Evolutionary conservation across 2,113 vertebrate genomes (phyloP).

Genomic region (Indicator maculatus): DNA sequence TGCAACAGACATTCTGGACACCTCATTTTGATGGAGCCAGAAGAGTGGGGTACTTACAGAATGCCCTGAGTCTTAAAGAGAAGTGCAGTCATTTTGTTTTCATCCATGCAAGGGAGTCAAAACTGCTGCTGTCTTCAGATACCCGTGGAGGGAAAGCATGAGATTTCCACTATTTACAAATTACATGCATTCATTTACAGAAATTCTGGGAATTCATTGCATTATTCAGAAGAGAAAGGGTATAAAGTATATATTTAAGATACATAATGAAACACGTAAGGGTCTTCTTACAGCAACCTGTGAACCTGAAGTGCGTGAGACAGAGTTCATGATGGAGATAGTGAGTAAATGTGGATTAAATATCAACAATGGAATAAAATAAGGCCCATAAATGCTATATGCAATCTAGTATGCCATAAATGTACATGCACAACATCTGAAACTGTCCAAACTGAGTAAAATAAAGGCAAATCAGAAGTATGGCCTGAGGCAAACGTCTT

Average conservation of each 20-base stretch:
- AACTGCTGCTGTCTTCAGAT: not conserved
- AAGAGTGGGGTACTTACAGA: not conserved
- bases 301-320: not conserved
- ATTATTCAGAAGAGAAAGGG: not conserved
- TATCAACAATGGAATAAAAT: not conserved
- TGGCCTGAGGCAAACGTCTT: not conserved
- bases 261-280: slow-evolving; percentile 37
- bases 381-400: not conserved
- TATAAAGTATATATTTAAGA: not conserved
- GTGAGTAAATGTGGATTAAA: not conserved
- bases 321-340: not conserved
- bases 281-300: slow-evolving; percentile 22
- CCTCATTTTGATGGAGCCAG: not conserved
- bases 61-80: not conserved
- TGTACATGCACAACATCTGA: not conserved
- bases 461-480: not conserved
- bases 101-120: not conserved
- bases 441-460: not conserved
- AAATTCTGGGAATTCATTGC: not conserved
- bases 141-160: not conserved
- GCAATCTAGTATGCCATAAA: not conserved
- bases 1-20: not conserved
- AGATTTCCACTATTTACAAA: not conserved
- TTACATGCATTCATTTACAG: not conserved
- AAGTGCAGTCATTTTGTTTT: not conserved